Percentiles rank a stretch among this genome's conserved stretches.
Conservation (phyloP, 2,113 vertebrate species). For the Oncorhynchus gorbuscha region DNA sequence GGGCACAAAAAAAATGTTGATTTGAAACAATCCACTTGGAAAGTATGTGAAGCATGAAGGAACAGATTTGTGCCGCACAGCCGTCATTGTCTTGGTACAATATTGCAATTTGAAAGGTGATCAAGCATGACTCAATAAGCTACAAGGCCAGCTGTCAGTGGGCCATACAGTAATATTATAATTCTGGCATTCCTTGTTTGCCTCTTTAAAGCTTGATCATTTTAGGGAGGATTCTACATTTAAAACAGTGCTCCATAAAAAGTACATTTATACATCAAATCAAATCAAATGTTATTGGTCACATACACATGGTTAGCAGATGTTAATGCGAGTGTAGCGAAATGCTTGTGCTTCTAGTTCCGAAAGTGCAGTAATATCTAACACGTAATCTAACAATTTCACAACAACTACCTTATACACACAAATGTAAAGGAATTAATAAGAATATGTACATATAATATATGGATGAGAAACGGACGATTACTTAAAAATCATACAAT, state of each 20-base stretch:
- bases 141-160: constrained; percentile 46
- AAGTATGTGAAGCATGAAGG: constrained; percentile 51
- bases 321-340: too few relatives aligned
- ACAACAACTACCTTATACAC: too few relatives aligned
- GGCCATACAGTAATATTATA: constrained; percentile 15
- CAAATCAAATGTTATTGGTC: too few relatives aligned
- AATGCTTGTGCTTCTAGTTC: too few relatives aligned
- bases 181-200: constrained; percentile 29
- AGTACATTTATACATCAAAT: neutral
- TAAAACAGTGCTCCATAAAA: constrained; percentile 19
- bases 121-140: constrained; percentile 48
- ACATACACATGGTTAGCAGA: too few relatives aligned
- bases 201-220: constrained; percentile 43
- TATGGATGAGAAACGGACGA: too few relatives aligned
- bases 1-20: neutral
- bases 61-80: constrained; percentile 47
- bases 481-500: too few relatives aligned
- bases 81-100: constrained; percentile 38
- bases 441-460: too few relatives aligned
- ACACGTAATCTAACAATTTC: too few relatives aligned
- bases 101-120: constrained; percentile 62
- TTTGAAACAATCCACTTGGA: constrained; percentile 49
- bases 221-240: constrained; percentile 33
- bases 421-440: too few relatives aligned
- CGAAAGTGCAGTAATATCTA: too few relatives aligned